Evolutionary conservation across 2,888 invertebrate genomes (phyloP).

Genomic region (Pseudolycoriella hygida): DNA sequence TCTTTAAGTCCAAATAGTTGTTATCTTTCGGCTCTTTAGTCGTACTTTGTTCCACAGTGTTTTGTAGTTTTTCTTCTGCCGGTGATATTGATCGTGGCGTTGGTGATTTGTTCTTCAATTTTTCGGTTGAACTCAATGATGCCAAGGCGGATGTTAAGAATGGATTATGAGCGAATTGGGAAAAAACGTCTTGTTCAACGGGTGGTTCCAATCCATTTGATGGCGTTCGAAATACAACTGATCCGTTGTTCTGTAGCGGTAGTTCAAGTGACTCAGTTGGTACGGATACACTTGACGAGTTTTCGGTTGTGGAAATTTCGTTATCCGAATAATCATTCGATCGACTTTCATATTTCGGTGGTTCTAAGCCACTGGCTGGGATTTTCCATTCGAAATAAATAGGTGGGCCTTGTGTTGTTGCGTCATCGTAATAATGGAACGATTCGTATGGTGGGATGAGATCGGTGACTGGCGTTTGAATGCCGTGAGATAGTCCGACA

Average conservation of each 20-base stretch:
- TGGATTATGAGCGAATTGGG: slow-evolving; percentile 10
- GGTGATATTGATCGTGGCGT: slow-evolving; percentile 13
- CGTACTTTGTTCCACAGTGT: neutral
- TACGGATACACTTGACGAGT: slow-evolving; percentile 7
- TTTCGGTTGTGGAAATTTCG: slow-evolving; percentile 7
- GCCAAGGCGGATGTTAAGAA: slow-evolving; percentile 7
- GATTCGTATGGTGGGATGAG: slow-evolving; percentile 37
- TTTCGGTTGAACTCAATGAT: slow-evolving; percentile 8
- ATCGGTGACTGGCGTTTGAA: slow-evolving; percentile 19
- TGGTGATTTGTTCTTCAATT: slow-evolving; percentile 12
- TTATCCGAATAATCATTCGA: slow-evolving; percentile 11
- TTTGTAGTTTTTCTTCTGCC: neutral
- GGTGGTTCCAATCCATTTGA: slow-evolving; percentile 6
- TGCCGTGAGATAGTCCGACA: neutral
- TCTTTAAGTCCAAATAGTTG: slow-evolving; percentile 35
- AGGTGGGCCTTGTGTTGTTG: slow-evolving; percentile 41
- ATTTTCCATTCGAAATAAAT: slow-evolving; percentile 47
- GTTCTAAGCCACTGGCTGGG: slow-evolving; percentile 38
- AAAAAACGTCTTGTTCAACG: slow-evolving; percentile 12
- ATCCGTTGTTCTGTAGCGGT: neutral
- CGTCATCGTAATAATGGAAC: slow-evolving; percentile 27
- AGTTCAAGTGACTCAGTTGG: slow-evolving; percentile 13
- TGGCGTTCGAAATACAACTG: neutral
- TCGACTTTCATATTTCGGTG: slow-evolving; percentile 31
- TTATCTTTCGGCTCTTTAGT: slow-evolving; percentile 10